phyloP scores from a whole-genome alignment of 2,113 vertebrate species.

The Pipra filicauda region DNA sequence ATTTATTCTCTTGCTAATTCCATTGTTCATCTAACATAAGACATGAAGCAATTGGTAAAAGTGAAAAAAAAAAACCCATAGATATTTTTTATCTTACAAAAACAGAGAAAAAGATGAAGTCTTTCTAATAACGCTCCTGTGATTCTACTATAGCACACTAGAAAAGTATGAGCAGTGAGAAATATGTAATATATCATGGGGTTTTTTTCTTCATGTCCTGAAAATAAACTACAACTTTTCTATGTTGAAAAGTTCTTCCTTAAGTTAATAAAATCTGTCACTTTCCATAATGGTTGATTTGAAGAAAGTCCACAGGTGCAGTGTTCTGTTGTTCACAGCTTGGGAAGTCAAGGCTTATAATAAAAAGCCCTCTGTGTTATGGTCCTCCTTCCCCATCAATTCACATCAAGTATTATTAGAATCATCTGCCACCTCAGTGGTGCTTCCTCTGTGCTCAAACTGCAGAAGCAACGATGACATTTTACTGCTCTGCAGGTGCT shows the following conservation, averaged over 20 bases:
- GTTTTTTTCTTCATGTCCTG: constrained; percentile 25
- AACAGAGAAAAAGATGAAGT: background rate
- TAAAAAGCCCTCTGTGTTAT: constrained; percentile 72
- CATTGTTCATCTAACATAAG: background rate
- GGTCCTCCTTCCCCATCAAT: constrained; percentile 74
- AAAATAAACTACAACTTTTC: constrained; percentile 70
- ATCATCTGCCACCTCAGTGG: constrained; percentile 74
- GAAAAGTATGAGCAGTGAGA: constrained; percentile 16
- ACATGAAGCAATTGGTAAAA: background rate
- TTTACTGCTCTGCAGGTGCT: constrained; percentile 88
- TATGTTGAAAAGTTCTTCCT: constrained; percentile 73
- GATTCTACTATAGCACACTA: constrained; percentile 33
- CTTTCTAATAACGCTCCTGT: background rate
- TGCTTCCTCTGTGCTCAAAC: constrained; percentile 73
- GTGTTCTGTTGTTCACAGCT: constrained; percentile 55
- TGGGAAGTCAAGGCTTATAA: constrained; percentile 70
- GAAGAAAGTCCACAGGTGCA: constrained; percentile 79
- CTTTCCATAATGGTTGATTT: constrained; percentile 72
- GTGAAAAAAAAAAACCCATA: background rate
- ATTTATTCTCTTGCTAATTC: background rate
- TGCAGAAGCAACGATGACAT: constrained; percentile 76
- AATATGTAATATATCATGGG: constrained; percentile 56
- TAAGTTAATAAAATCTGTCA: constrained; percentile 83
- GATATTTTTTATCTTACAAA: background rate
- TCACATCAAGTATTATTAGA: constrained; percentile 75